Evolutionary conservation across 2,888 invertebrate species (phyloP).

Genomic region (Melieria picta): DNA sequence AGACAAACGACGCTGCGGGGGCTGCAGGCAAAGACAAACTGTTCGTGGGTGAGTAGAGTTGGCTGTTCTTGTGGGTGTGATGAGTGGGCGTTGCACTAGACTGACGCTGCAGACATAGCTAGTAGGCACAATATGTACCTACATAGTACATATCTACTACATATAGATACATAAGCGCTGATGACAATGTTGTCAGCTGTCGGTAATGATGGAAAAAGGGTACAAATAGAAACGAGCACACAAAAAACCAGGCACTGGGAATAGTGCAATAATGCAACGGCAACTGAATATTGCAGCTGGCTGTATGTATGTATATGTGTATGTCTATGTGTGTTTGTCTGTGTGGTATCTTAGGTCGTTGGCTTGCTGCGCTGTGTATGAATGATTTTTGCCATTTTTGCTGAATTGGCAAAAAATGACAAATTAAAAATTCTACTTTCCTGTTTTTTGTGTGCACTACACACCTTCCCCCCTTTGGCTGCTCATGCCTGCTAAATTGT

Average conservation of each 20-base stretch:
- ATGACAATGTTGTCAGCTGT: slow-evolving; percentile 19
- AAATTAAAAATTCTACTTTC: too few species aligned
- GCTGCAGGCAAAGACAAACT: too few species aligned
- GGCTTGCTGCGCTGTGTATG: background rate
- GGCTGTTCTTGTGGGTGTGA: too few species aligned
- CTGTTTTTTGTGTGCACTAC: too few species aligned
- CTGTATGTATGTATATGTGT: background rate
- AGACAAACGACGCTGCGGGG: slow-evolving; percentile 2
- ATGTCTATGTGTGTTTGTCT: background rate
- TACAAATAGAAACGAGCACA: background rate
- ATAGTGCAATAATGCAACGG: background rate
- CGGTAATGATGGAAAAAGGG: slow-evolving; percentile 7
- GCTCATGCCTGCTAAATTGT: too few species aligned
- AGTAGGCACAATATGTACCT: background rate
- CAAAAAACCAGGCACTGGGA: background rate
- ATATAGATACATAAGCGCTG: background rate
- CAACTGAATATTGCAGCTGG: background rate
- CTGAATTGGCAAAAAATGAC: too few species aligned
- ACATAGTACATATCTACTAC: background rate
- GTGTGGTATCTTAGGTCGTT: slow-evolving; percentile 16
- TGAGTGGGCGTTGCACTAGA: too few species aligned
- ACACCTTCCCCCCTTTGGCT: too few species aligned
- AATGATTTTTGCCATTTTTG: too few species aligned
- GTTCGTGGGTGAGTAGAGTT: too few species aligned
- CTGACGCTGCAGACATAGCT: background rate